phyloP scores from a whole-genome alignment of 2,113 vertebrate species.

The Girardinichthys multiradiatus region DNA sequence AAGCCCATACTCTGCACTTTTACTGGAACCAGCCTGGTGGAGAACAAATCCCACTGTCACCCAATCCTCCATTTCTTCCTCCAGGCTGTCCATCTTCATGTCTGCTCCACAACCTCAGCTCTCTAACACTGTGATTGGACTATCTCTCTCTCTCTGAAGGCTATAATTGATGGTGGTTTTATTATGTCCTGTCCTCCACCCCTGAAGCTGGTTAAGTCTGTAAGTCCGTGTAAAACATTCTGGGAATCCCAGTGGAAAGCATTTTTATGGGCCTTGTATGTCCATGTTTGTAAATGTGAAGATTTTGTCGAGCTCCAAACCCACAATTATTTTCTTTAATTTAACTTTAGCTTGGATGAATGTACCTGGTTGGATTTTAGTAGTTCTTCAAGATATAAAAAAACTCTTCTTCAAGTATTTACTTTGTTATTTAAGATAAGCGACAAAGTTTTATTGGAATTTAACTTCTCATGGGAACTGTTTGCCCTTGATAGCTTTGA shows the following conservation, averaged over 20 bases:
- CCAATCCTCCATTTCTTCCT: conserved; percentile 36
- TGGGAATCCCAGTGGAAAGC: conserved; percentile 22
- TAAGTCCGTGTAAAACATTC: conserved; percentile 46
- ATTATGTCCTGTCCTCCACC: conserved; percentile 63
- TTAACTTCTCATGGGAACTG: conserved; percentile 36
- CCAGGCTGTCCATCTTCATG: conserved; percentile 60
- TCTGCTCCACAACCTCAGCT: conserved; percentile 50
- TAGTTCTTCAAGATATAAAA: conserved; percentile 46
- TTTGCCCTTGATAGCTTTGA: conserved; percentile 65
- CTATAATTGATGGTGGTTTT: conserved; percentile 71
- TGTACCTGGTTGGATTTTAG: conserved; percentile 46
- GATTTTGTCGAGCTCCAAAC: conserved; percentile 7
- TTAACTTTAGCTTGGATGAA: conserved; percentile 27
- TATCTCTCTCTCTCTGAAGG: conserved; percentile 47
- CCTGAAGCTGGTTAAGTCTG: conserved; percentile 60
- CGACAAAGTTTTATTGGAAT: conserved; percentile 55
- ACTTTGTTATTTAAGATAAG: conserved; percentile 60
- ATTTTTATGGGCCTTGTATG: conserved; percentile 1
- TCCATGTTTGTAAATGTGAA: conserved; percentile 10
- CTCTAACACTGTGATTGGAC: conserved; percentile 68
- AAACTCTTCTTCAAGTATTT: too few relatives aligned
- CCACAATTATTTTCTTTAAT: conserved; percentile 27
- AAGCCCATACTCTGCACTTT: not conserved
- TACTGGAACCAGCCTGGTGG: not conserved
- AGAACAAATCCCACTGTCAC: not conserved